These are phyloP conservation scores for Drosophila hamatofila DNA, from an alignment of 2,888 invertebrate species.

Conservation along the genomic window DNA sequence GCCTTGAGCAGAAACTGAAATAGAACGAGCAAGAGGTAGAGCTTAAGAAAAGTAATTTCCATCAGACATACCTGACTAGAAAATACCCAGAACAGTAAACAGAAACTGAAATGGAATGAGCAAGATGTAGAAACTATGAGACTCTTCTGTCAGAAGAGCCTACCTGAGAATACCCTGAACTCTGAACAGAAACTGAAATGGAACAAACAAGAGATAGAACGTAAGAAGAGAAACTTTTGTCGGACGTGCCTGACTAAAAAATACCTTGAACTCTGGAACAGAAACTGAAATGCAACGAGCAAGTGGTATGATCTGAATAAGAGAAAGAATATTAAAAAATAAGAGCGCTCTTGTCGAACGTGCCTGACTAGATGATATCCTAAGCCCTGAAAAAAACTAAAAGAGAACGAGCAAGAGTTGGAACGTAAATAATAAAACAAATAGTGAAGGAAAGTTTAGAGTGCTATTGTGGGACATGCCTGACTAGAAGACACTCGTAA, in stretches of 20 bases:
- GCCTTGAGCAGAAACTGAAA: background rate
- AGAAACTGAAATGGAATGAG: no score
- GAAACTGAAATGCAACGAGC: no score
- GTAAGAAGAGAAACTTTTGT: background rate
- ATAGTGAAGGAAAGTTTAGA: background rate
- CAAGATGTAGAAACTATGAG: no score
- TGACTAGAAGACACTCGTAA: background rate
- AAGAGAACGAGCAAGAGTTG: background rate
- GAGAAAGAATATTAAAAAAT: background rate
- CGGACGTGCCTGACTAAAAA: no score
- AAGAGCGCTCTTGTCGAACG: background rate
- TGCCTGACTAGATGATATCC: background rate
- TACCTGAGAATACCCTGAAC: no score
- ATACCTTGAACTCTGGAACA: no score
- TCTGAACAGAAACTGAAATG: background rate
- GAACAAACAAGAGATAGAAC: background rate
- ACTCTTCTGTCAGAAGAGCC: no score
- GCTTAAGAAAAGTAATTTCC: background rate
- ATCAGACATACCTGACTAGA: no score
- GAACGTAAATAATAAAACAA: background rate
- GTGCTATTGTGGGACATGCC: no score
- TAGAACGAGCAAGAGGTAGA: background rate
- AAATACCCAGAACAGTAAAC: no score
- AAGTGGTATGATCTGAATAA: no score
- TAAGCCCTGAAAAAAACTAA: background rate